Conservation (phyloP, 2,888 invertebrate genomes). For the Slavum lentiscoides region DNA sequence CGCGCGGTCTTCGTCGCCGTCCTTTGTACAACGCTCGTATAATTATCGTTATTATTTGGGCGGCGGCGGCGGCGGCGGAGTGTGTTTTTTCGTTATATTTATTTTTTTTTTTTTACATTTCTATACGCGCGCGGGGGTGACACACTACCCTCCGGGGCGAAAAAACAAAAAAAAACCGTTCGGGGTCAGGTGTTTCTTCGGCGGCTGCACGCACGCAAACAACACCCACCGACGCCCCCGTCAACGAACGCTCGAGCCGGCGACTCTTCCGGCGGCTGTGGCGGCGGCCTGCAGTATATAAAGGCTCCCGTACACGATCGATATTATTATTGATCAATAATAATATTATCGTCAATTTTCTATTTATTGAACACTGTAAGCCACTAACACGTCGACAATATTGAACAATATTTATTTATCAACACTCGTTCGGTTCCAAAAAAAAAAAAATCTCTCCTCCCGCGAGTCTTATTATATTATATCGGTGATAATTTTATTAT, state of each 20-base stretch:
- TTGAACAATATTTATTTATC: too few relatives aligned
- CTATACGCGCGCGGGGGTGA: neutral
- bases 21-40: neutral
- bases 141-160: conserved; percentile 15
- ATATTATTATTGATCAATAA: too few relatives aligned
- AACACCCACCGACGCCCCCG: neutral
- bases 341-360: too few relatives aligned
- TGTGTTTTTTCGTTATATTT: neutral
- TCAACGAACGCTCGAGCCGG: neutral
- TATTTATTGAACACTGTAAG: too few relatives aligned
- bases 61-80: neutral
- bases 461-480: too few relatives aligned
- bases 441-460: too few relatives aligned
- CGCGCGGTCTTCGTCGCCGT: neutral
- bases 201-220: neutral
- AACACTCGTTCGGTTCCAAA: too few relatives aligned
- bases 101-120: neutral
- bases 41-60: conserved; percentile 37
- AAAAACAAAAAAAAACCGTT: neutral
- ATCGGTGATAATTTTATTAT: too few relatives aligned
- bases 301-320: too few relatives aligned
- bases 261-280: neutral
- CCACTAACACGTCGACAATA: too few relatives aligned
- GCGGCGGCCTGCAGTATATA: neutral
- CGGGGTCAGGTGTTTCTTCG: conserved; percentile 41